Percentiles rank a stretch among this genome's conserved stretches.
phyloP scores from a whole-genome alignment of 2,888 invertebrate species.

The Protonemura montana region DNA sequence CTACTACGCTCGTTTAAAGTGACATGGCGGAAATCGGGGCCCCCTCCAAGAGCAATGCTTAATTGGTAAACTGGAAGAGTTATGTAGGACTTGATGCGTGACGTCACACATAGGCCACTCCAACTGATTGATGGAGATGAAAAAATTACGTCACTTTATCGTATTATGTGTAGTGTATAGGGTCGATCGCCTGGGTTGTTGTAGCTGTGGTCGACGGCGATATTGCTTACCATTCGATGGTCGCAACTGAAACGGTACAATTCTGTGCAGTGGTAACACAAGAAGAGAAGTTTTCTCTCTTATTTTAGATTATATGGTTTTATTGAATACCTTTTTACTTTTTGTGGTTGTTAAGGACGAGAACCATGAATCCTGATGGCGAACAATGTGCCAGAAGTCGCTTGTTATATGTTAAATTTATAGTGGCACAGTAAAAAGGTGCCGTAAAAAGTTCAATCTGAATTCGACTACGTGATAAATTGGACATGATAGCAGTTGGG shows the following conservation, averaged over 20 bases:
- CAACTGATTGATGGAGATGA: slow-evolving; percentile 28
- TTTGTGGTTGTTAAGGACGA: slow-evolving; percentile 26
- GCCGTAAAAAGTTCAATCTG: not conserved
- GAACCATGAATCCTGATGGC: not conserved
- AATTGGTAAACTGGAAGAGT: slow-evolving; percentile 27
- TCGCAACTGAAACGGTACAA: not conserved
- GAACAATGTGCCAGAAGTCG: slow-evolving; percentile 28
- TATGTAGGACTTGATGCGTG: slow-evolving; percentile 14
- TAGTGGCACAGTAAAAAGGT: slow-evolving; percentile 1
- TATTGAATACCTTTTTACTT: slow-evolving; percentile 17
- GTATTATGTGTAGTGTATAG: not conserved
- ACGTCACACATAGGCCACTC: slow-evolving; percentile 23
- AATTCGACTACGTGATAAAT: slow-evolving; percentile 22
- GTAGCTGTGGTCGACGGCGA: not conserved
- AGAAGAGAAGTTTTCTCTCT: not conserved
- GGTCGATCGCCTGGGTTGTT: not conserved
- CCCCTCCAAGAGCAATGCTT: not conserved
- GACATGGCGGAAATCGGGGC: slow-evolving; percentile 27
- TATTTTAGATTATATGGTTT: not conserved
- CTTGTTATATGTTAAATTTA: slow-evolving; percentile 32
- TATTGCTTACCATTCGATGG: not conserved
- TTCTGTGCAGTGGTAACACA: not conserved
- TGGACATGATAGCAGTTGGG: slow-evolving; percentile 1
- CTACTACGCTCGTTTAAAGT: not conserved
- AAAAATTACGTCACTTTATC: not conserved